A percentile compares a stretch with the other conserved stretches of the same genome.
Conservation (phyloP, 2,113 vertebrate species). For the Hydropotes inermis region DNA sequence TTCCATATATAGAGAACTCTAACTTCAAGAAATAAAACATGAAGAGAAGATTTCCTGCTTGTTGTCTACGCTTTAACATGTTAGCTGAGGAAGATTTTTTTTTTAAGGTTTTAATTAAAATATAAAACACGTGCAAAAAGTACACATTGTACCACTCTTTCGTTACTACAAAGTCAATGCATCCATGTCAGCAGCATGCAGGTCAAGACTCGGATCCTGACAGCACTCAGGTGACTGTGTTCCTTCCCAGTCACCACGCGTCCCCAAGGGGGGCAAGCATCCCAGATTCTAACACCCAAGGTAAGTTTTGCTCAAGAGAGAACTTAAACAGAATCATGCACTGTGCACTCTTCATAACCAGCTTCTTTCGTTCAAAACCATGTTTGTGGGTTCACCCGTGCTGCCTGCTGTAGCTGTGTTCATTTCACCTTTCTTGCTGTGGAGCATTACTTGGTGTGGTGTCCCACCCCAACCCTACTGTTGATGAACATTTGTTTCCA, state of each 20-base stretch:
- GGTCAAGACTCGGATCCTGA: not conserved
- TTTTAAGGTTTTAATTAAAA: not conserved
- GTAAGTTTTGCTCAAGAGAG: not conserved
- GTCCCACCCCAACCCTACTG: too few relatives aligned
- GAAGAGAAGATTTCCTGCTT: not conserved
- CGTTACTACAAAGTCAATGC: not conserved
- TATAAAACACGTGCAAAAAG: not conserved
- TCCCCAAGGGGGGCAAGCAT: not conserved
- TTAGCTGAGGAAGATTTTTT: not conserved
- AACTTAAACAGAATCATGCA: not conserved
- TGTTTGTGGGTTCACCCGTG: not conserved
- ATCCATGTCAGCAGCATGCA: not conserved
- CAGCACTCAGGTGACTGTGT: not conserved
- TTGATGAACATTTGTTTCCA: not conserved
- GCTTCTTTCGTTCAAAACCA: not conserved
- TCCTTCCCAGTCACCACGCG: not conserved
- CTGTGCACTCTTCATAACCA: not conserved
- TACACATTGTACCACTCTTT: not conserved
- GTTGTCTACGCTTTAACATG: not conserved
- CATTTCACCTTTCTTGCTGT: not conserved
- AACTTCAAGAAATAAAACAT: not conserved
- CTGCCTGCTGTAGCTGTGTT: not conserved
- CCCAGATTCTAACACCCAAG: not conserved
- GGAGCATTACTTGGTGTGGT: not conserved
- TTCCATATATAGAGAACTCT: not conserved